Conservation (phyloP, 1,140 invertebrate genomes). For the Musca vetustissima region DNA sequence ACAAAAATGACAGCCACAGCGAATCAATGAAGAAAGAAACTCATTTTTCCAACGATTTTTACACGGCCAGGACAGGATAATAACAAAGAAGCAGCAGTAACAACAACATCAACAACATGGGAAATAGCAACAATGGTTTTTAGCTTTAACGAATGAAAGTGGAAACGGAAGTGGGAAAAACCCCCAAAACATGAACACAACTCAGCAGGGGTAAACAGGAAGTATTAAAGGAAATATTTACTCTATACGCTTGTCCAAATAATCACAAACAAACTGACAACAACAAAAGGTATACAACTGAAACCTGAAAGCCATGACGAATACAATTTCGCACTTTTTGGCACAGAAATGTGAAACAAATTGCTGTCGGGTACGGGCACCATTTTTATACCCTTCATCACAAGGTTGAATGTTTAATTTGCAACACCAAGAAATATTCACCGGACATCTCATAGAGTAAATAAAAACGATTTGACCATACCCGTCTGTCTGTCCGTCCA, state of each 20-base stretch:
- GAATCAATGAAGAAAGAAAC: not conserved
- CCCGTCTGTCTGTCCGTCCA: too few relatives aligned
- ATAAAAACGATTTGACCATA: too few relatives aligned
- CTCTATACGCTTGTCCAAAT: conserved; percentile 15
- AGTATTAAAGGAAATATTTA: conserved; percentile 7
- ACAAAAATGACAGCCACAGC: not conserved
- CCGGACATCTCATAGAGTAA: too few relatives aligned
- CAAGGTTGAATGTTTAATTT: too few relatives aligned
- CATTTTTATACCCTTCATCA: too few relatives aligned
- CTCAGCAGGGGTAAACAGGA: not conserved
- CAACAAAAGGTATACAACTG: too few relatives aligned
- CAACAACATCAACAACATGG: not conserved
- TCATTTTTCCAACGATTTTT: not conserved
- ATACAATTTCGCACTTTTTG: too few relatives aligned
- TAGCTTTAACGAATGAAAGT: not conserved
- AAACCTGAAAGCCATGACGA: too few relatives aligned
- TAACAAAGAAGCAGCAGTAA: not conserved
- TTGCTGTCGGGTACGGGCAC: too few relatives aligned
- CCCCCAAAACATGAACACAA: not conserved
- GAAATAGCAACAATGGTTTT: not conserved
- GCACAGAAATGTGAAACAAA: too few relatives aligned
- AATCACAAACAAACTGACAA: not conserved
- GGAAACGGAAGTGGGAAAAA: not conserved
- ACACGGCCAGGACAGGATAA: not conserved
- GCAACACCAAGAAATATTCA: too few relatives aligned